phyloP scores from a whole-genome alignment of 1,140 invertebrate species.

The Dendroctonus valens region DNA sequence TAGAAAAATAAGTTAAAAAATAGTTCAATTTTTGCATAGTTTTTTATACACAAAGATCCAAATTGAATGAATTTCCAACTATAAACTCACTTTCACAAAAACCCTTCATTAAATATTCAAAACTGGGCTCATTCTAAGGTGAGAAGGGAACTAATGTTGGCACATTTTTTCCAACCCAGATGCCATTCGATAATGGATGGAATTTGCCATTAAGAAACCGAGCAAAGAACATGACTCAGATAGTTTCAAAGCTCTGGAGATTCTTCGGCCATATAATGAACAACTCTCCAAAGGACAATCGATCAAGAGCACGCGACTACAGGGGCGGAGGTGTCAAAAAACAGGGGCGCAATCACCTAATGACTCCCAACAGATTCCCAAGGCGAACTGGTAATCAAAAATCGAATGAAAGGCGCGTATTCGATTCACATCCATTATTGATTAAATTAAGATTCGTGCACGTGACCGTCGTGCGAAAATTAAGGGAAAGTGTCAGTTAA shows the following conservation, averaged over 20 bases:
- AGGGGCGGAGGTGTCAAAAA: slow-evolving; percentile 31
- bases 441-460: slow-evolving; percentile 27
- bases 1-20: too few relatives aligned
- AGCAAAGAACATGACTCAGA: slow-evolving; percentile 8
- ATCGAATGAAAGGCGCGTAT: slow-evolving; percentile 24
- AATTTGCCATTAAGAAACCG: not conserved
- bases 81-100: too few relatives aligned
- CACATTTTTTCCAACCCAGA: not conserved
- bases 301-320: slow-evolving; percentile 26
- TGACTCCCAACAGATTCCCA: not conserved
- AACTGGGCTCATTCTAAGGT: not conserved
- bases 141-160: not conserved
- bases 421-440: slow-evolving; percentile 27
- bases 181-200: not conserved
- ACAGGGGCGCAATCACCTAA: slow-evolving; percentile 15
- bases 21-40: too few relatives aligned
- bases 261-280: not conserved
- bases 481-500: slow-evolving; percentile 28
- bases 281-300: slow-evolving; percentile 28
- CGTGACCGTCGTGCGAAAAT: slow-evolving; percentile 31
- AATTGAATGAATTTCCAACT: not conserved
- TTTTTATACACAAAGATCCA: too few relatives aligned
- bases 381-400: slow-evolving; percentile 21
- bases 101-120: too few relatives aligned
- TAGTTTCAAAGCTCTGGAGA: not conserved